Evolutionary conservation across 2,888 invertebrate genomes (phyloP).

Genomic region (Acrobasis repandana): DNA sequence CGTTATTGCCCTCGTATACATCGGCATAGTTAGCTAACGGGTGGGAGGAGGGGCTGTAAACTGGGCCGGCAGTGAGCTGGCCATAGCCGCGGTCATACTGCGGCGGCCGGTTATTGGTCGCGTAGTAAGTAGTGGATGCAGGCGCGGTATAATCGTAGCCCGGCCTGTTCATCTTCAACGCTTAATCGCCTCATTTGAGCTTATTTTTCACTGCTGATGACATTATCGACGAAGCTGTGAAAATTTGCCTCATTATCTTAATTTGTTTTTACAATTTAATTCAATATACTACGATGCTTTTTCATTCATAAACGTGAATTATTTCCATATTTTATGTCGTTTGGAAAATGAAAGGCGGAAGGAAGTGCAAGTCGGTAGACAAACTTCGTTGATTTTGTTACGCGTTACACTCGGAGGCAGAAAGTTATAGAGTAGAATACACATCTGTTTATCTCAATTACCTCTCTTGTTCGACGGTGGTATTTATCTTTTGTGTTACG

Average conservation of each 20-base stretch:
- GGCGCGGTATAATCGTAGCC: constrained; percentile 79
- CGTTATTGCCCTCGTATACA: constrained; percentile 79
- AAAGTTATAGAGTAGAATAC: constrained; percentile 69
- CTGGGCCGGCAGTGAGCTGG: constrained; percentile 65
- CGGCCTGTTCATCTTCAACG: constrained; percentile 80
- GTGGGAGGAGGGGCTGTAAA: constrained; percentile 74
- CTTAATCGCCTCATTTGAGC: constrained; percentile 75
- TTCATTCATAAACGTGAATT: constrained; percentile 14
- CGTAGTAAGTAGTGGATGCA: constrained; percentile 73
- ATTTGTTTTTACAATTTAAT: background rate
- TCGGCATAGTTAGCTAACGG: constrained; percentile 78
- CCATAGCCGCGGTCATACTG: constrained; percentile 77
- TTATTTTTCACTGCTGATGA: constrained; percentile 56
- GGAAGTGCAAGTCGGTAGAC: constrained; percentile 48
- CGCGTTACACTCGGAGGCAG: constrained; percentile 58
- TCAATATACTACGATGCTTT: constrained; percentile 14
- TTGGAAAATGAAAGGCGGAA: constrained; percentile 25
- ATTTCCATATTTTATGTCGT: background rate
- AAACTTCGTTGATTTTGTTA: constrained; percentile 69
- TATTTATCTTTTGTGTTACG: constrained; percentile 77
- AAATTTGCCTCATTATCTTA: constrained; percentile 32
- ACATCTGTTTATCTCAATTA: constrained; percentile 77
- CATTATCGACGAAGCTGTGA: constrained; percentile 49
- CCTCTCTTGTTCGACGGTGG: constrained; percentile 65
- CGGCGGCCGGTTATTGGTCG: constrained; percentile 70